These are phyloP conservation scores for Selenia dentaria DNA, from an alignment of 2,888 invertebrate genomes.

Conservation along the genomic window DNA sequence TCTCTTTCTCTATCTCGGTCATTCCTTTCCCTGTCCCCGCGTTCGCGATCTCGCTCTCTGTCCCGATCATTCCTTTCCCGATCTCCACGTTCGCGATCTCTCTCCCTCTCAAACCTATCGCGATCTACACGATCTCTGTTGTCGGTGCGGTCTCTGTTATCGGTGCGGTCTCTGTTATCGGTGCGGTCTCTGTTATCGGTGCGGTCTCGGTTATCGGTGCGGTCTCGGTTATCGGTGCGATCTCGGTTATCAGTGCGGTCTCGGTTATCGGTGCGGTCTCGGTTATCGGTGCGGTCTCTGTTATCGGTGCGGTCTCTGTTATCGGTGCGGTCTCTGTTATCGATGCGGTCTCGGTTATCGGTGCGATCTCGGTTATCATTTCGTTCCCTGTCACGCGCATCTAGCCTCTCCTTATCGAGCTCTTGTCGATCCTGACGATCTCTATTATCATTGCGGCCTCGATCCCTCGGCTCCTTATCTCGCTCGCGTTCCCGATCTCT, in stretches of 20 bases:
- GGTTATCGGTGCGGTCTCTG: slow-evolving; percentile 9
- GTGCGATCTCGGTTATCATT: slow-evolving; percentile 56
- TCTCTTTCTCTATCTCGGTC: slow-evolving; percentile 48
- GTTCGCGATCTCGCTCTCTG: slow-evolving; percentile 36
- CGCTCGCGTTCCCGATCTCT: slow-evolving; percentile 45
- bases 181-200: background rate
- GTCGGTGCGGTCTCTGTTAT: slow-evolving; percentile 53
- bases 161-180: slow-evolving; percentile 39
- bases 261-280: slow-evolving; percentile 13
- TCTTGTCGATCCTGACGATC: slow-evolving; percentile 39
- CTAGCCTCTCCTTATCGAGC: slow-evolving; percentile 52
- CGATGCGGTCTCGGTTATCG: slow-evolving; percentile 45
- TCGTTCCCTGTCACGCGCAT: slow-evolving; percentile 60
- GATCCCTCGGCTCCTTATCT: slow-evolving; percentile 51
- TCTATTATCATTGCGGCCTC: slow-evolving; percentile 48
- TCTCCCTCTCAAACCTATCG: slow-evolving; percentile 25
- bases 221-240: slow-evolving; percentile 39
- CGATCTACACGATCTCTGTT: slow-evolving; percentile 31
- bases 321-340: slow-evolving; percentile 52
- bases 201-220: slow-evolving; percentile 15
- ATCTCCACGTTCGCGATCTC: no score
- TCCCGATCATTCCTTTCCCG: no score
- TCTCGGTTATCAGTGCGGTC: slow-evolving; percentile 54
- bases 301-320: slow-evolving; percentile 18
- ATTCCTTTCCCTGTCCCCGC: slow-evolving; percentile 43